Conservation (phyloP, 1,140 invertebrate species). For the Dinothrombium tinctorium region DNA sequence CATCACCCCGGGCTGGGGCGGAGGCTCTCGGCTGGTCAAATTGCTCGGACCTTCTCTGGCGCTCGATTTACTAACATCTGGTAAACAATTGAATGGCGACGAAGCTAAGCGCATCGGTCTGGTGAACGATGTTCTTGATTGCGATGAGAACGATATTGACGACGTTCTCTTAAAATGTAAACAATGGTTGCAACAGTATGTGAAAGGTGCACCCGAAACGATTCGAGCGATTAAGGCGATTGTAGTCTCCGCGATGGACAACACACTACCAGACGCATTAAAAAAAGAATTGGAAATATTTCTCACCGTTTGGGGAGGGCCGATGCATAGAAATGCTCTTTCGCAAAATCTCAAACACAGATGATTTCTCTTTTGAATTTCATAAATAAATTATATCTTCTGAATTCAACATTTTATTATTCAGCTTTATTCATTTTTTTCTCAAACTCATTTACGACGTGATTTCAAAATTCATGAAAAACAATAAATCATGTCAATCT, state of each 20-base stretch:
- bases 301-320: constrained; percentile 7
- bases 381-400: too few species aligned
- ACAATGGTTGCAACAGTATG: constrained; percentile 21
- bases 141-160: constrained; percentile 3
- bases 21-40: constrained; percentile 18
- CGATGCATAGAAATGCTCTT: constrained; percentile 4
- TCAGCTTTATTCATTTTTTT: too few species aligned
- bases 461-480: too few species aligned
- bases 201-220: constrained; percentile 16
- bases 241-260: constrained; percentile 16
- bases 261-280: constrained; percentile 15
- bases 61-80: constrained; percentile 18
- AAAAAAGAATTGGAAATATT: constrained; percentile 5
- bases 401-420: too few species aligned
- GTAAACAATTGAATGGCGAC: constrained; percentile 14
- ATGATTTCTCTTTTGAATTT: background rate
- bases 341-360: constrained; percentile 9
- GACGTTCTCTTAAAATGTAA: constrained; percentile 16
- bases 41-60: constrained; percentile 19
- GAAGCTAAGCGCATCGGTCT: constrained; percentile 18
- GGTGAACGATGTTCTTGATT: constrained; percentile 15
- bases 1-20: constrained; percentile 21
- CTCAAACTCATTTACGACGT: too few species aligned
- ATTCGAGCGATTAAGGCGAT: constrained; percentile 24
- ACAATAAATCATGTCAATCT: too few species aligned